Base-by-base conservation (phyloP, 2,797 vertebrate genomes). In the Sciurus vulgaris region DNA sequence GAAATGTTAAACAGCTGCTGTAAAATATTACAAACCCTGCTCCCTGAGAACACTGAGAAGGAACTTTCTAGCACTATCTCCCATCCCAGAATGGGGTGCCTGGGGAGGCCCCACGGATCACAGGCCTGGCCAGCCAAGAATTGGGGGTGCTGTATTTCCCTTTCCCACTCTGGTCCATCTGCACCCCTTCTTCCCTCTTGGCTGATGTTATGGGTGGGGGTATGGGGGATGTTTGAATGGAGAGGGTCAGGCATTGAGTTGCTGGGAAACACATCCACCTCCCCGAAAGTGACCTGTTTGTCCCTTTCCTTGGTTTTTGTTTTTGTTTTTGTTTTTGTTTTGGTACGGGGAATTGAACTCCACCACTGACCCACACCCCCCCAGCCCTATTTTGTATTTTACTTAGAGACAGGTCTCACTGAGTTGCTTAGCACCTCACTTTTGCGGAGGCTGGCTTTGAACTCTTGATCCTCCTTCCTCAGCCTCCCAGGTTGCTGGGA, bases 1-100 rank as follows among this genome's bases (percentile, higher is more conserved):
- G 97, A 96, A 98, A 98, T 85, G 94, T 97, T 97, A 97, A 98
- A 96, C 96, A 98, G 97, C 97, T 98, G 97, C 94, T 94, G 95
- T 97, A 95, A 98, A 98, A 97, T 93, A 95, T 96, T 96, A 96
- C 72, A 69, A 91, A 97, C 54, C 49, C 44, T 0, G 38, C 89
- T 92, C 91, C 67, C 96, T 83, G 91, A 91, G 93, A 96, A 89
- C 8, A 22, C 7, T 7, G 67, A 76, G 56, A 70, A 85, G 86
- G 49, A 92, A 41, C 70, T 97, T 97, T 82, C 47, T 76, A 85
- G 69, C 7, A 2, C 3, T 1, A 28, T 56, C 84, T 91, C 74
- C 77, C 28, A 5, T 85, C 84, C 61, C 24, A 41, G 49, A 17
- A n/a, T n/a, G 28, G 65, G 73, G 61, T 1, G 56, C 26, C 44